Conservation (phyloP, 2,113 vertebrate genomes). For the Buteo buteo region DNA sequence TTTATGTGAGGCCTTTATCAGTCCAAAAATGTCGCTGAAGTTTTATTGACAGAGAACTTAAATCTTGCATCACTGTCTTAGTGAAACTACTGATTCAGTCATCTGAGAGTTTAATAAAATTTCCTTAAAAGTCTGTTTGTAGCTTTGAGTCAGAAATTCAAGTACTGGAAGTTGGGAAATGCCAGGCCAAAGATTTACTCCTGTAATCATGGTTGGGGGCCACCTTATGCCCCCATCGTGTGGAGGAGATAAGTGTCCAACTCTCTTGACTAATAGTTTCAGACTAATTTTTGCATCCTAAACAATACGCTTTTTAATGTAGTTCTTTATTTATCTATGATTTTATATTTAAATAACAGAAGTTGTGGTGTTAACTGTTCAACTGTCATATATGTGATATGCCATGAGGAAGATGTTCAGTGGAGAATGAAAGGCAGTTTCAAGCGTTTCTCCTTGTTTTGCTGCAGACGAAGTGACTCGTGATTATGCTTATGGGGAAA, state of each 20-base stretch:
- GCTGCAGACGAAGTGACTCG: slow-evolving; percentile 89
- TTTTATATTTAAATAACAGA: not conserved
- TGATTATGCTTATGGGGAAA: slow-evolving; percentile 88
- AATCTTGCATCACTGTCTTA: not conserved
- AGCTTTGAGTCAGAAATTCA: not conserved
- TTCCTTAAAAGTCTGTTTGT: not conserved
- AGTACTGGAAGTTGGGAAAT: not conserved
- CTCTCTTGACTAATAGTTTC: not conserved
- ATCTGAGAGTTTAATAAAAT: not conserved
- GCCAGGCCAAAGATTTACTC: not conserved
- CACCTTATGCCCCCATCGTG: not conserved
- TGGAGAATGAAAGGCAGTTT: not conserved
- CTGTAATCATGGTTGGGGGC: not conserved
- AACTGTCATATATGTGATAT: not conserved
- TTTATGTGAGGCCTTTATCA: not conserved
- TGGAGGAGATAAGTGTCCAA: not conserved
- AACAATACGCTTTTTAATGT: not conserved
- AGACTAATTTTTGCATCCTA: not conserved
- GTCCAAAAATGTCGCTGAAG: not conserved
- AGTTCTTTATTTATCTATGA: not conserved
- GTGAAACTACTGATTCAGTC: not conserved
- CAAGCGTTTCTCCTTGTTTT: not conserved
- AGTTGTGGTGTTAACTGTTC: not conserved
- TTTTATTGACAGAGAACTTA: not conserved
- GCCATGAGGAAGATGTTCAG: not conserved